Base-by-base conservation (phyloP, 2,888 invertebrate species). In the Nomada fabriciana region DNA sequence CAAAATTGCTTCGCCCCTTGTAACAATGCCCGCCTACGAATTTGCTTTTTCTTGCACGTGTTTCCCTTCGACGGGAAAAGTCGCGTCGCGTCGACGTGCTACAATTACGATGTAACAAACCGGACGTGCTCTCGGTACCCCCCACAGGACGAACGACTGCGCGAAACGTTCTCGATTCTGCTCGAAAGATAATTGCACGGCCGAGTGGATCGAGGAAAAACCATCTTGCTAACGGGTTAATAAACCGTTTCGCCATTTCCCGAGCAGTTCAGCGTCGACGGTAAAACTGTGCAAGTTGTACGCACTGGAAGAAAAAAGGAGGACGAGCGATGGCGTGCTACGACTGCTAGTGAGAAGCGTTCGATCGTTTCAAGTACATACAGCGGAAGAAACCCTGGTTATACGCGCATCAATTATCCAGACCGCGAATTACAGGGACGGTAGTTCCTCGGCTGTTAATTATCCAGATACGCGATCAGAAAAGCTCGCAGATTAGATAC, bases 31-130 rank as follows among this genome's bases (percentile, higher is more conserved):
- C 71, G 65, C 65, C 65, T 42, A 70, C 52, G 65, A 72, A 80
- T 80, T 36, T 80, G 60, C 78, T 71, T 78, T 80, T 80, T 80
- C 79, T 68, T 61, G 47, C 78, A 20, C 64, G 64, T 10, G 20
- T 42, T 65, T 11, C 75, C 25, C 23, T 10, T 15, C 11, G 13
- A 9, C 50, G 65, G 43, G 42, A 76, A 75, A 77, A 76, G 53
- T 53, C 52, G 20, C 36, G 53, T 64, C 52, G 43, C 25, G 36
- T n/a, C 36, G 36, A 11, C 20, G 36, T 55, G 20, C 55, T 61
- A 67, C 76, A 78, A 78, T 78, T 61, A 64, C 76, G 67, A 76
- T 68, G 53, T 78, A 55, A 67, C 76, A 18, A 5, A 36, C 7
- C 36, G 9, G 5, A 2, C 18, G 7, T 20, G n/a, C 65, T 2